phyloP scores from a whole-genome alignment of 1,140 invertebrate genomes.

The Lucilia sericata region DNA sequence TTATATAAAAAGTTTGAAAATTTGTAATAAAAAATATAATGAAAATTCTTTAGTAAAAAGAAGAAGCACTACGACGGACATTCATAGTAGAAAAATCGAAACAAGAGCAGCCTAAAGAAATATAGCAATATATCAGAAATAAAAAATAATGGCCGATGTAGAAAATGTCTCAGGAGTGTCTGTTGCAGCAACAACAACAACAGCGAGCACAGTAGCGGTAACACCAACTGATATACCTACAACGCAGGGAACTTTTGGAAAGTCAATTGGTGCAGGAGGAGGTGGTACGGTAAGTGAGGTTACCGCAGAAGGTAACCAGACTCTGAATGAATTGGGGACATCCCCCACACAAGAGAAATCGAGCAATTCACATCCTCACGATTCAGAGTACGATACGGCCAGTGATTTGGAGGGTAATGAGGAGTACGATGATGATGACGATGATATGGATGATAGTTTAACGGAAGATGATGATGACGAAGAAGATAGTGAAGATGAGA shows the following conservation, averaged over 20 bases:
- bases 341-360: constrained; percentile 61
- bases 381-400: constrained; percentile 66
- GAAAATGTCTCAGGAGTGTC: constrained; percentile 56
- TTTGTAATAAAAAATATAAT: neutral
- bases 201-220: constrained; percentile 47
- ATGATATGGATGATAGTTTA: constrained; percentile 53
- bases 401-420: constrained; percentile 68
- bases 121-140: neutral
- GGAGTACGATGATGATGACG: constrained; percentile 58
- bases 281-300: constrained; percentile 48
- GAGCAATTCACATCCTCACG: constrained; percentile 65
- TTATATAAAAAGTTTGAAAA: constrained; percentile 28
- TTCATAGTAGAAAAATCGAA: constrained; percentile 53
- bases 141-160: constrained; percentile 59
- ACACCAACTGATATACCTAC: constrained; percentile 47
- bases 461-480: constrained; percentile 65
- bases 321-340: constrained; percentile 54
- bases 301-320: constrained; percentile 49
- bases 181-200: constrained; percentile 39
- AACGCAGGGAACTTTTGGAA: neutral
- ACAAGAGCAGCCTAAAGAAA: constrained; percentile 47
- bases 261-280: constrained; percentile 49
- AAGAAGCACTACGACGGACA: constrained; percentile 18
- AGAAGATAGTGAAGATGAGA: constrained; percentile 58
- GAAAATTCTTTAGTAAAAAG: constrained; percentile 32